Conservation (phyloP, 2,113 vertebrate species). For the Cyanocitta stelleri region DNA sequence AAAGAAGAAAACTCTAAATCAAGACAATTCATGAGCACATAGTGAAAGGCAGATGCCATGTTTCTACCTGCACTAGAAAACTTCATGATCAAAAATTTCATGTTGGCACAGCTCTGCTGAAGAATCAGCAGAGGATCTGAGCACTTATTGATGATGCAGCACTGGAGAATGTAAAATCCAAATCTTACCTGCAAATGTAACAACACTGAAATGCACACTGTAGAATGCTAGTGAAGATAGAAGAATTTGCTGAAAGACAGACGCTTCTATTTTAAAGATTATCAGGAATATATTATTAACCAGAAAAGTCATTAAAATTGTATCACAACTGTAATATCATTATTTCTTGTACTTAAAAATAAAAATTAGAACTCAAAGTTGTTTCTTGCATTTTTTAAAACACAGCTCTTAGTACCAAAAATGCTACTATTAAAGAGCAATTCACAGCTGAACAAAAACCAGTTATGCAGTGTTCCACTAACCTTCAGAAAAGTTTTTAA, state of each 20-base stretch:
- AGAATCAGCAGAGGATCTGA: background rate
- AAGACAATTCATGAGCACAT: background rate
- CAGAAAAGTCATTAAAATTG: background rate
- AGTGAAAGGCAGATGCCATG: background rate
- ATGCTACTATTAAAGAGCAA: background rate
- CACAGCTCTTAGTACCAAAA: background rate
- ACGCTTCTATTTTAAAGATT: background rate
- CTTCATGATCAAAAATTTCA: background rate
- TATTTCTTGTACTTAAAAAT: background rate
- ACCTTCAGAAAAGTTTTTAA: background rate
- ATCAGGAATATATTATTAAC: background rate
- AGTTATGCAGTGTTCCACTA: background rate
- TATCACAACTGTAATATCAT: background rate
- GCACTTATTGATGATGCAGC: background rate
- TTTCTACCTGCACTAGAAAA: background rate
- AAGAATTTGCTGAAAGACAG: background rate
- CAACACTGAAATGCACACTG: background rate
- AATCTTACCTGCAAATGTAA: background rate
- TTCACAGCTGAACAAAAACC: background rate
- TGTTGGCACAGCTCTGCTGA: background rate
- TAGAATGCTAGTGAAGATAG: accelerated
- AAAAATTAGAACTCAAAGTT: background rate
- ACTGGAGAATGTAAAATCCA: background rate
- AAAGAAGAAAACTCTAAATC: constrained; percentile 10
- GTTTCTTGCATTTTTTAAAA: background rate